phyloP scores from a whole-genome alignment of 2,888 invertebrate species.

The Agrochola macilenta region DNA sequence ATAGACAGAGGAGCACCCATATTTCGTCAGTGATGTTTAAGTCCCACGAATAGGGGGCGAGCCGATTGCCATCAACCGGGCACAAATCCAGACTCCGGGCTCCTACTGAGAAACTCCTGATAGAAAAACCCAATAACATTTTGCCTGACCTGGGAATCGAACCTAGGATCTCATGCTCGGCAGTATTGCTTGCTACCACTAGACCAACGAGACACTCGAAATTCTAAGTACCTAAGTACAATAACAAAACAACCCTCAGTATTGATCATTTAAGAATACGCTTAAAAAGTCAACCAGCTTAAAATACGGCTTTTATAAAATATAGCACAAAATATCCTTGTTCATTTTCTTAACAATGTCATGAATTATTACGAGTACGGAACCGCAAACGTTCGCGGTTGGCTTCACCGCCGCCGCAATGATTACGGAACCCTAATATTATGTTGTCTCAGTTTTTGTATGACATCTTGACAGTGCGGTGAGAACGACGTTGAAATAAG shows the following conservation, averaged over 20 bases:
- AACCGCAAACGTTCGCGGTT: constrained; percentile 57
- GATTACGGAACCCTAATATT: constrained; percentile 48
- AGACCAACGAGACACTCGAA: neutral
- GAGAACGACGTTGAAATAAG: neutral
- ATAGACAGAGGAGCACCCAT: too few species aligned
- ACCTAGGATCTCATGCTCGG: neutral
- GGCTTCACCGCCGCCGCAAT: constrained; percentile 48
- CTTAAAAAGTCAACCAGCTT: neutral
- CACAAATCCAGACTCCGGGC: too few species aligned
- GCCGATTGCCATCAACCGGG: too few species aligned
- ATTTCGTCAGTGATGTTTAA: too few species aligned
- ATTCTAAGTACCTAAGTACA: neutral
- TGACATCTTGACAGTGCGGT: constrained; percentile 41
- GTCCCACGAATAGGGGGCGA: too few species aligned
- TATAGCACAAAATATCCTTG: constrained; percentile 20
- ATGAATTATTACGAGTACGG: constrained; percentile 55
- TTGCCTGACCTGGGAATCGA: neutral
- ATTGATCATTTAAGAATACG: neutral
- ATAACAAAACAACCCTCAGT: neutral
- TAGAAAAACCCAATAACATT: too few species aligned
- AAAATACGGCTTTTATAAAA: constrained; percentile 10
- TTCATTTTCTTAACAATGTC: constrained; percentile 58
- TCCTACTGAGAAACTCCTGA: too few species aligned
- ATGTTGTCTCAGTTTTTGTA: constrained; percentile 52
- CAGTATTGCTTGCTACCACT: neutral